Base-by-base conservation (phyloP, 2,888 invertebrate species). In the Athalia rosae region DNA sequence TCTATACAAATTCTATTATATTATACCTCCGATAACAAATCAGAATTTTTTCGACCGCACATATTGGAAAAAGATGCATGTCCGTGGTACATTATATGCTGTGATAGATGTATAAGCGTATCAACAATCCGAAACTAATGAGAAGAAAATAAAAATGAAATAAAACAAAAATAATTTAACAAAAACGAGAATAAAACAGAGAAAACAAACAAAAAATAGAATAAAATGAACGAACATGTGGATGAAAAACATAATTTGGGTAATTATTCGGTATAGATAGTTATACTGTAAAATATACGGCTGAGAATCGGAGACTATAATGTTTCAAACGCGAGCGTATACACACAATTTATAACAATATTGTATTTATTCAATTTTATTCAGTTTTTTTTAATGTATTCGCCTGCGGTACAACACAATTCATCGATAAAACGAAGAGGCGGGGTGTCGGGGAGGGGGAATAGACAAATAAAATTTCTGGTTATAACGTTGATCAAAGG, bases 21-120 rank as follows among this genome's bases (percentile, higher is more conserved):
- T 28, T 28, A 1, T 28, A 28, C 28, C 28, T 28, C 1, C 2
- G 28, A 28, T 28, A 28, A 28, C 28, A 28, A 28, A 1, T 28
- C 28, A 28, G 28, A 28, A 28, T 28, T 28, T 28, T 28, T 28
- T 28, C 2, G 28, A 47, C 45, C n/a, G 58, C 71, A 71, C 71
- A 71, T 43, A 48, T 7, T 47, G 47, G 4, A 43, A n/a, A 48
- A 47, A 13, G 4, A 48, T 6, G 47, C 43, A 45, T 41, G 4
- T 45, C n/a, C 47, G 58, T 80, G 78, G 8, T 47, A 71, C 58
- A 45, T 71, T 80, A 80, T 84, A 86, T 87, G 86, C 87, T 87
- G 87, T 87, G 87, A 87, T 87, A 87, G 87, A 87, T 86, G 85
- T 87, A 28, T 28, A 87, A 87, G 87, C 87, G 87, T 86, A 87